A percentile compares a stretch with the other conserved stretches of the same genome.
These are phyloP conservation scores for Tokudaia muenninki DNA, from an alignment of 2,797 vertebrate genomes.

Conservation along the genomic window DNA sequence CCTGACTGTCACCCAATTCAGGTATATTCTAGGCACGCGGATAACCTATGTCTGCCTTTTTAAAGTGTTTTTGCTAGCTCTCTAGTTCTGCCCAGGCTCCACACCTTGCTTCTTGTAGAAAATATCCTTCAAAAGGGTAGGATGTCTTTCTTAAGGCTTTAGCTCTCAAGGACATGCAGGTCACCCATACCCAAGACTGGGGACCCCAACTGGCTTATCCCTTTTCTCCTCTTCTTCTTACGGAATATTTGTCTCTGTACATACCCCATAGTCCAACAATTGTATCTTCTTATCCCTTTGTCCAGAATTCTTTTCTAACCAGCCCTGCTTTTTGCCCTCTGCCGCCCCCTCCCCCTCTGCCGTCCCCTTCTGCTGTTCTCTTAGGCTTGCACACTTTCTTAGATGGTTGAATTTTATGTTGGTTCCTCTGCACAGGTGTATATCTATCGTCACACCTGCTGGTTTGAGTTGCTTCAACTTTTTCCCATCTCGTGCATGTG, in stretches of 20 bases:
- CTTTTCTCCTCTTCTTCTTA: neutral
- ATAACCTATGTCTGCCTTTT: neutral
- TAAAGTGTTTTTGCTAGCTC: neutral
- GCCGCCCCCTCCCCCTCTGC: neutral
- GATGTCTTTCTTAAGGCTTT: neutral
- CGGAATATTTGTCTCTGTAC: neutral
- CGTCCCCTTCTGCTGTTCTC: neutral
- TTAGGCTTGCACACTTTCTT: neutral
- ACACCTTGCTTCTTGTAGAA: neutral
- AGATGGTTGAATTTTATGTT: neutral
- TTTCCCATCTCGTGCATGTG: neutral
- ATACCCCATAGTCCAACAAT: neutral
- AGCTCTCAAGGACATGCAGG: fast-evolving
- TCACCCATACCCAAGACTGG: neutral
- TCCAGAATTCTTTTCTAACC: neutral
- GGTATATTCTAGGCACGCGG: neutral
- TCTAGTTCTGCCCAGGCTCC: neutral
- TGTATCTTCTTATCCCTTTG: neutral
- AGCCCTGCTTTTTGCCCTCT: too few relatives aligned
- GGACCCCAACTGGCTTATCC: neutral
- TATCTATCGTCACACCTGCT: neutral
- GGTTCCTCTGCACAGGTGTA: neutral
- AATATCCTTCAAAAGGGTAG: neutral
- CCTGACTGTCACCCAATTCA: neutral
- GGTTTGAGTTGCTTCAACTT: neutral